phyloP scores from a whole-genome alignment of 2,888 invertebrate genomes.

The Eupeodes luniger region DNA sequence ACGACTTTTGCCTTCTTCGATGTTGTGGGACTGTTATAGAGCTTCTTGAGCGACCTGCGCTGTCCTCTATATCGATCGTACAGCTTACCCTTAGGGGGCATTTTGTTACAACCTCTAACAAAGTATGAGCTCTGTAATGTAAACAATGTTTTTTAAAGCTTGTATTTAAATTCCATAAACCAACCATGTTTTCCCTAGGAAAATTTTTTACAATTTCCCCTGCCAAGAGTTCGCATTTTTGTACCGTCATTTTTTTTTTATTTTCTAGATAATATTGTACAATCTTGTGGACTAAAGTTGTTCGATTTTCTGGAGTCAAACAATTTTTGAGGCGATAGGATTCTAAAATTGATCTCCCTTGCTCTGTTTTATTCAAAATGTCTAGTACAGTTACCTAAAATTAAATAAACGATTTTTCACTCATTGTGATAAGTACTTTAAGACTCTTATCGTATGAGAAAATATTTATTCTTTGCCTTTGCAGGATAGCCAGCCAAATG shows the following conservation, averaged over 20 bases:
- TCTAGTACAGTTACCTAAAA: neutral
- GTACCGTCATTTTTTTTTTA: neutral
- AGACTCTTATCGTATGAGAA: too few species aligned
- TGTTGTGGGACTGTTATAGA: neutral
- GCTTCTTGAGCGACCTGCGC: neutral
- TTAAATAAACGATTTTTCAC: neutral
- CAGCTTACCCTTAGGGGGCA: neutral
- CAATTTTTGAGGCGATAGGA: neutral
- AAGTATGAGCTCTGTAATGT: neutral
- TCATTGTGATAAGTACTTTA: neutral
- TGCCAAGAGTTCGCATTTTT: neutral
- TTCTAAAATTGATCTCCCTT: conserved; percentile 5
- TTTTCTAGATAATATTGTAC: neutral
- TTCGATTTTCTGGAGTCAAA: too few species aligned
- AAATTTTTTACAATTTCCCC: neutral
- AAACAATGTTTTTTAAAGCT: neutral
- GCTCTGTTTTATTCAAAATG: neutral
- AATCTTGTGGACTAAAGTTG: conserved; percentile 1
- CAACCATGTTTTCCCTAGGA: conserved; percentile 1
- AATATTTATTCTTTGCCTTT: too few species aligned
- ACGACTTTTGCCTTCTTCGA: neutral
- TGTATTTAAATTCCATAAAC: neutral
- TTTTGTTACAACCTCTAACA: neutral
- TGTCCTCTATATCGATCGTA: conserved; percentile 17
- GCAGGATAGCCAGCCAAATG: too few species aligned